These are phyloP conservation scores for Cyrtodaria siliqua DNA, from an alignment of 2,888 invertebrate species.

Conservation along the genomic window DNA sequence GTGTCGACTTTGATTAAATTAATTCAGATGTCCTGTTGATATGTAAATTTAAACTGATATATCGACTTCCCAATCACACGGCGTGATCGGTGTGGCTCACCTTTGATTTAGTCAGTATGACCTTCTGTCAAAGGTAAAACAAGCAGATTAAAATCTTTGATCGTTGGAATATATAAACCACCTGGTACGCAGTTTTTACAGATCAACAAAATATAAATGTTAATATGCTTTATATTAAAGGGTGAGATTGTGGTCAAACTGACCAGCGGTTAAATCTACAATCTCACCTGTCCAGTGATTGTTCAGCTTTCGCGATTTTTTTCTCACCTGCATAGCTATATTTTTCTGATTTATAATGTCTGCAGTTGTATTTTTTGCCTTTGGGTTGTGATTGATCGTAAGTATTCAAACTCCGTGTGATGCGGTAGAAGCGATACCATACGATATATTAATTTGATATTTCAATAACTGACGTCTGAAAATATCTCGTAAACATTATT, in stretches of 20 bases:
- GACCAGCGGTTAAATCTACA: slow-evolving; percentile 1
- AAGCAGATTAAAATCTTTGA: slow-evolving; percentile 4
- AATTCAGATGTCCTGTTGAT: slow-evolving; percentile 38
- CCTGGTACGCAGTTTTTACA: slow-evolving; percentile 2
- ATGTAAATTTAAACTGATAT: slow-evolving; percentile 41
- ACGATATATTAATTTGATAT: too few species aligned
- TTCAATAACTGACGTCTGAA: too few species aligned
- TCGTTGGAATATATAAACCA: background rate
- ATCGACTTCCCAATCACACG: slow-evolving; percentile 7
- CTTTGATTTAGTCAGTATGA: slow-evolving; percentile 21
- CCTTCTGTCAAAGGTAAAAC: slow-evolving; percentile 20
- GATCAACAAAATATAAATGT: slow-evolving; percentile 13
- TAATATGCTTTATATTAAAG: background rate
- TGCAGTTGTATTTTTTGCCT: too few species aligned
- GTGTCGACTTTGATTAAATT: slow-evolving; percentile 5
- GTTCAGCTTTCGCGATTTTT: background rate
- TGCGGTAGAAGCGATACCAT: too few species aligned
- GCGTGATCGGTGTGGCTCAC: background rate
- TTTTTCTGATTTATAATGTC: too few species aligned
- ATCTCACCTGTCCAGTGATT: too few species aligned
- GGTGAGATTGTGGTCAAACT: slow-evolving; percentile 7
- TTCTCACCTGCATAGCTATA: too few species aligned
- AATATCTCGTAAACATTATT: too few species aligned
- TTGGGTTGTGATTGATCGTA: too few species aligned
- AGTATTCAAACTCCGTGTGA: too few species aligned